Evolutionary conservation across 2,797 vertebrate genomes (phyloP), one percentile per base, ranked within the genome.

Genomic region (Sarcoramphus papa): DNA sequence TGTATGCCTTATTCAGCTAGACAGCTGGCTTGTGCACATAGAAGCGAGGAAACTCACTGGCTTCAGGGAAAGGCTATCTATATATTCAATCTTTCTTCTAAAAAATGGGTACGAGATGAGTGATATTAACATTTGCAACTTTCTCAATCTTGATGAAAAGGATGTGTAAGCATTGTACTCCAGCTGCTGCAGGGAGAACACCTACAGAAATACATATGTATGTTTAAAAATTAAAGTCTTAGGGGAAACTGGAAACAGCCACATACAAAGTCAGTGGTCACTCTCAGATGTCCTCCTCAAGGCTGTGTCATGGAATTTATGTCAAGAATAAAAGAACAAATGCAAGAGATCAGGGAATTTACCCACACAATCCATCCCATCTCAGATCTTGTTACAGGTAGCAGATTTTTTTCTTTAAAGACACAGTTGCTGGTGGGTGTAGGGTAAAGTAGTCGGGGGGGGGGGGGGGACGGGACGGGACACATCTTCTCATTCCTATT

Each of bases 281-380:
- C 54, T 45, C 59, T n/a, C n/a, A 45, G 33, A n/a, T 48, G 59
- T 51, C 53, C 56, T 63, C 63, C 68, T 78, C 65, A 12, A 40
- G 56, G 65, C 59, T 65, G 51, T 51, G n/a, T 51, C 28, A 2
- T 2, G 13, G 37, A 35, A 37, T 0, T 3, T 5, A 12, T 0
- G 7, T 17, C 67, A 57, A 7, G 31, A 60, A 40, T 5, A 22
- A 15, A 67, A 43, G 47, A 48, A 31, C 11, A 79, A 63, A 51
- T 12, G 15, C 48, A 63, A 16, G 35, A n/a, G 59, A 60, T 28
- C 3, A 13, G 45, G 30, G 54, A 37, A 51, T 59, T 47, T 19
- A 63, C 33, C 69, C 33, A 2, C 31, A 59, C 79, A 37, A 54
- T 10, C 69, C 47, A 69, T 19, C 65, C 69, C 37, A 33, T 2